Evolutionary conservation across 2,888 invertebrate species (phyloP).

Genomic region (Lumbricus terrestris): DNA sequence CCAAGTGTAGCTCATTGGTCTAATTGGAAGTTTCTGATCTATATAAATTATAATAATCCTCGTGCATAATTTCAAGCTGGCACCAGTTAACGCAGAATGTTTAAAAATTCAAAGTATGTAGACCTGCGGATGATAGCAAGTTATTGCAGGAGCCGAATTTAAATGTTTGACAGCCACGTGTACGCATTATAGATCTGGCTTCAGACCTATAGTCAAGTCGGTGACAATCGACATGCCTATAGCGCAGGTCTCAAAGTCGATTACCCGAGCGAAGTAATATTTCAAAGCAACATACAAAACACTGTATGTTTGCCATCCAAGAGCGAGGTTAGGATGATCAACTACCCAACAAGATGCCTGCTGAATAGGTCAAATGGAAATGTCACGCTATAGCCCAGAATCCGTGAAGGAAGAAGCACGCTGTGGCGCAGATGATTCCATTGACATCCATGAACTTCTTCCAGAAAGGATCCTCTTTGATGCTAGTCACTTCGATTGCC

Average conservation of each 20-base stretch:
- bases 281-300: background rate
- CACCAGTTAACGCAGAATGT: too few species aligned
- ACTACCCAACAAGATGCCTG: background rate
- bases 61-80: too few species aligned
- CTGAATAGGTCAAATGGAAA: background rate
- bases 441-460: constrained; percentile 40
- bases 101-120: too few species aligned
- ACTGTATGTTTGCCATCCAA: background rate
- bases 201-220: background rate
- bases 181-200: background rate
- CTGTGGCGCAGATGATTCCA: constrained; percentile 42
- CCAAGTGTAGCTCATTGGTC: too few species aligned
- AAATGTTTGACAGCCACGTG: too few species aligned
- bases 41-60: too few species aligned
- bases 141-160: too few species aligned
- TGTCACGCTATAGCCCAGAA: constrained; percentile 40
- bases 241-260: background rate
- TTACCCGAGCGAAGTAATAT: background rate
- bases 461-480: constrained; percentile 42
- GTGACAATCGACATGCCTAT: background rate
- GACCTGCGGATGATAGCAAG: too few species aligned
- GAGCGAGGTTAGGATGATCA: background rate
- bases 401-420: constrained; percentile 48
- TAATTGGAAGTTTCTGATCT: too few species aligned
- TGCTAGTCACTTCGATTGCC: constrained; percentile 46